These are phyloP conservation scores for Sebastes goodei DNA, from an alignment of 2,797 vertebrate genomes.

Conservation along the genomic window DNA sequence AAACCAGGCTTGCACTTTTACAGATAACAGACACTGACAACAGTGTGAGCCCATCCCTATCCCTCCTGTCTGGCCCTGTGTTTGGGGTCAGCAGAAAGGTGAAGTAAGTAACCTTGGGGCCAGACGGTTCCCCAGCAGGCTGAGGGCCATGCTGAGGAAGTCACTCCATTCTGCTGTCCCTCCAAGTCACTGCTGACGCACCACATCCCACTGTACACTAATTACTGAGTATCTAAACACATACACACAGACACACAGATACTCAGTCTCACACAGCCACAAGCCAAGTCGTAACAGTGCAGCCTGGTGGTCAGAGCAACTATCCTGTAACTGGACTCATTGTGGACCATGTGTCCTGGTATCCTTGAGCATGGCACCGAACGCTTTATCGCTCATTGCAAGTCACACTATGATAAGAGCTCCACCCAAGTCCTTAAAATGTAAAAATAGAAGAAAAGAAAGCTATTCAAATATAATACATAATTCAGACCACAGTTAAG, in stretches of 20 bases:
- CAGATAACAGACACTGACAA: conserved; percentile 5
- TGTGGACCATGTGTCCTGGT: neutral
- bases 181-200: conserved; percentile 58
- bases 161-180: conserved; percentile 44
- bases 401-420: neutral
- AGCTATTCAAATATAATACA: conserved; percentile 37
- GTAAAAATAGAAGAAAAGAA: conserved; percentile 37
- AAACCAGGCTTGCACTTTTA: conserved; percentile 16
- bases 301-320: conserved; percentile 14
- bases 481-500: conserved; percentile 47
- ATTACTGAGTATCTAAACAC: conserved; percentile 36
- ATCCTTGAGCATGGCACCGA: neutral
- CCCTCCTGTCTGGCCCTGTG: conserved; percentile 2
- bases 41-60: neutral
- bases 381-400: neutral
- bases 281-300: conserved; percentile 3
- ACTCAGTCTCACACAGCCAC: neutral
- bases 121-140: conserved; percentile 77
- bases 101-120: conserved; percentile 63
- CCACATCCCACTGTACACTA: conserved; percentile 31
- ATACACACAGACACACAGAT: conserved; percentile 9
- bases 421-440: conserved; percentile 8
- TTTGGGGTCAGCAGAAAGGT: conserved; percentile 66
- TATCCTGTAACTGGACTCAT: conserved; percentile 3
- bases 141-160: conserved; percentile 55